Conservation (phyloP, 2,113 vertebrate genomes). For the Orycteropus afer region DNA sequence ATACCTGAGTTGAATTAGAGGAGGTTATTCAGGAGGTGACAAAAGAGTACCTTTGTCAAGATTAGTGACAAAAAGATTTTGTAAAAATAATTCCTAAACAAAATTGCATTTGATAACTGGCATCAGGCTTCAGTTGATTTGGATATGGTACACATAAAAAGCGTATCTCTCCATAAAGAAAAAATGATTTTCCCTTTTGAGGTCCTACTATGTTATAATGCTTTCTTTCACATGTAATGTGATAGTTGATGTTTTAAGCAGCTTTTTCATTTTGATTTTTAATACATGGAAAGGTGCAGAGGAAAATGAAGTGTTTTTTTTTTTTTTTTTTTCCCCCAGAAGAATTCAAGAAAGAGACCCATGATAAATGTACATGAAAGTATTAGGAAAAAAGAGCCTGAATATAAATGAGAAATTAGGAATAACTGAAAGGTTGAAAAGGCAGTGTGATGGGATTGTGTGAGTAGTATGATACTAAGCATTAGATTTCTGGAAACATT, state of each 20-base stretch:
- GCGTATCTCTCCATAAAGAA: not conserved
- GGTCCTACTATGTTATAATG: not conserved
- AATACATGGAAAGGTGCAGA: not conserved
- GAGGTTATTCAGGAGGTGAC: not conserved
- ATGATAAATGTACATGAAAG: not conserved
- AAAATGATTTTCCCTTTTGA: slow-evolving; percentile 12
- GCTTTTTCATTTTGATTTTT: slow-evolving; percentile 10
- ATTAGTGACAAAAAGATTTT: slow-evolving; percentile 33
- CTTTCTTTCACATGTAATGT: not conserved
- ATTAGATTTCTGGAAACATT: not conserved
- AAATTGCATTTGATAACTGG: slow-evolving; percentile 11
- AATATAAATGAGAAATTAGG: slow-evolving; percentile 48
- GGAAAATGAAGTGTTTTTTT: slow-evolving; percentile 38
- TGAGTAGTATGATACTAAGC: not conserved
- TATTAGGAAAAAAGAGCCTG: not conserved
- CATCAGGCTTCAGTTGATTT: not conserved
- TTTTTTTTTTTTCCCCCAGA: too few species aligned
- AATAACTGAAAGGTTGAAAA: not conserved
- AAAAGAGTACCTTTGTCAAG: slow-evolving; percentile 4
- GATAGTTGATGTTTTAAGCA: slow-evolving; percentile 13
- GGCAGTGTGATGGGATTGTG: too few species aligned
- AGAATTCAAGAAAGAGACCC: slow-evolving; percentile 20
- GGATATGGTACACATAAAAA: not conserved
- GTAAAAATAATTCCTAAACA: slow-evolving; percentile 28
- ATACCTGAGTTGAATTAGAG: slow-evolving; percentile 26